Percentiles rank a stretch among this genome's conserved stretches.
Conservation (phyloP, 92 coral and sea anemone genomes). For the Metridium senile region DNA sequence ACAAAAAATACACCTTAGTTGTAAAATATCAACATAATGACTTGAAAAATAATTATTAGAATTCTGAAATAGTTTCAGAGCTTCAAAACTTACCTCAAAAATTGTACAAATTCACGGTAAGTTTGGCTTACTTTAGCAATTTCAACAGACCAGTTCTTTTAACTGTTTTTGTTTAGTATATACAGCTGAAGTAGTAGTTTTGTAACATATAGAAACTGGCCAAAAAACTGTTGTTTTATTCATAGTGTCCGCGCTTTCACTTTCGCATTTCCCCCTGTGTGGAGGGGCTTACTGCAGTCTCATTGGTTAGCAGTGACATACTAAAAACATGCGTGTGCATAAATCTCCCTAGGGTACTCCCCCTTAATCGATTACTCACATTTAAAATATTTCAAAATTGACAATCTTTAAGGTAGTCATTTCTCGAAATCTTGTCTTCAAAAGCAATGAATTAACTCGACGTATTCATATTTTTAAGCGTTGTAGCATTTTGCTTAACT, state of each 20-base stretch:
- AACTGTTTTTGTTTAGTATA: neutral
- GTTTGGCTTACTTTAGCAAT: neutral
- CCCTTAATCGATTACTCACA: neutral
- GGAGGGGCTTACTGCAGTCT: slow-evolving; percentile 2
- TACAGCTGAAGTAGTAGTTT: neutral
- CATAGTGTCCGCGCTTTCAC: neutral
- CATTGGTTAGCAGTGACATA: slow-evolving; percentile 16
- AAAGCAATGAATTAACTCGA: neutral
- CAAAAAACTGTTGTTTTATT: neutral
- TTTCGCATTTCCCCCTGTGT: neutral
- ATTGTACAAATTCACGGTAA: no score
- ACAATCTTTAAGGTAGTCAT: no score
- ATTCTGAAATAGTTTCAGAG: no score
- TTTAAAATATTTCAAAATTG: no score
- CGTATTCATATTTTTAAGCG: no score
- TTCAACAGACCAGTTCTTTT: neutral
- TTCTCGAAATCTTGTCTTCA: neutral
- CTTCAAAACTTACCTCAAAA: neutral
- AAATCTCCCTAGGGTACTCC: neutral
- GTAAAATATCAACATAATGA: no score
- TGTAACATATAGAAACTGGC: neutral
- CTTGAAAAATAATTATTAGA: no score
- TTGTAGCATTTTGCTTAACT: no score
- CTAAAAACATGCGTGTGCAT: slow-evolving; percentile 2
- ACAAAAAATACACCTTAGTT: no score